A percentile compares a stretch with the other conserved stretches of the same genome.
Evolutionary conservation across 2,888 invertebrate species (phyloP).

Genomic region (Helicoverpa assulta): DNA sequence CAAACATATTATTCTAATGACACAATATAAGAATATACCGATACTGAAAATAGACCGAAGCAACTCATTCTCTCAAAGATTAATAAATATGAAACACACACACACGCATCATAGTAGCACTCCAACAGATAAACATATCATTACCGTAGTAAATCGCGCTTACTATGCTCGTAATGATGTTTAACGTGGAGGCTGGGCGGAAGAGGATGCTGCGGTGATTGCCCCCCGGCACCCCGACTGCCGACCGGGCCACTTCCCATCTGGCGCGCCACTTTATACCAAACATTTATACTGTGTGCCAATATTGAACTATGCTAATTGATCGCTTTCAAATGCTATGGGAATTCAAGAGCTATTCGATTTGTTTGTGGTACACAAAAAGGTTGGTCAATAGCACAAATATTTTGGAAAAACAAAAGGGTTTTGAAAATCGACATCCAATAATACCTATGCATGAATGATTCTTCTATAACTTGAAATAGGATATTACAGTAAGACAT

Average conservation of each 20-base stretch:
- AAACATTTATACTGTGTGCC: constrained; percentile 43
- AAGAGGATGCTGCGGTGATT: constrained; percentile 82
- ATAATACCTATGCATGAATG: neutral
- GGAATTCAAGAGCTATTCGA: constrained; percentile 13
- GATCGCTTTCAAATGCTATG: constrained; percentile 26
- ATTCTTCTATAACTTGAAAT: neutral
- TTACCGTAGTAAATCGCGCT: constrained; percentile 35
- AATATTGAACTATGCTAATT: constrained; percentile 53
- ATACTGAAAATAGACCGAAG: neutral
- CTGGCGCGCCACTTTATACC: constrained; percentile 44
- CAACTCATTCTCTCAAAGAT: neutral
- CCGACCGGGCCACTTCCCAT: constrained; percentile 66
- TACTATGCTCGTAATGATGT: constrained; percentile 38
- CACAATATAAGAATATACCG: neutral
- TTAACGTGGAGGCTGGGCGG: constrained; percentile 69
- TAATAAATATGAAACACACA: constrained; percentile 11
- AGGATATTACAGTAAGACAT: neutral
- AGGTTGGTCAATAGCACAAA: neutral
- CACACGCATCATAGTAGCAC: neutral
- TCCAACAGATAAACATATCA: constrained; percentile 11
- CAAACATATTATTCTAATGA: neutral
- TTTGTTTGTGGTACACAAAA: neutral
- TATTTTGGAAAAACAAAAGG: neutral
- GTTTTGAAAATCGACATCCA: neutral
- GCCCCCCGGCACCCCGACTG: constrained; percentile 65